phyloP scores from a whole-genome alignment of 1,140 invertebrate species.

The Pseudobourletiella spinata region DNA sequence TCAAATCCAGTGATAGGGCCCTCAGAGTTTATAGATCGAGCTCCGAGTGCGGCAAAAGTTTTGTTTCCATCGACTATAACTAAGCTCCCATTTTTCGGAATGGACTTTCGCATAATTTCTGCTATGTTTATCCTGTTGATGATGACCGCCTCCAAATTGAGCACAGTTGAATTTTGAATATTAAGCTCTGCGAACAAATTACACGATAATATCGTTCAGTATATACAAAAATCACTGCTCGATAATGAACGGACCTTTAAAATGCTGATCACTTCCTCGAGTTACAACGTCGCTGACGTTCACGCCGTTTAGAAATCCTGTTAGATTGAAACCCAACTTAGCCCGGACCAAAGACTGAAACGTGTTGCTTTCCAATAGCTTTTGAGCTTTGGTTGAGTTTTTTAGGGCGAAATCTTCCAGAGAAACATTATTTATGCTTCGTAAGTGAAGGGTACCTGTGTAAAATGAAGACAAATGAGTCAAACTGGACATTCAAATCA shows the following conservation, averaged over 20 bases:
- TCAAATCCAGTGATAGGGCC: too few relatives aligned
- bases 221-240: background rate
- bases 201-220: background rate
- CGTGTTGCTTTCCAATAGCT: background rate
- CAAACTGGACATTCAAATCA: background rate
- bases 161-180: background rate
- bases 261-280: constrained; percentile 6
- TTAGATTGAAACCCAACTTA: background rate
- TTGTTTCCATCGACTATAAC: too few relatives aligned
- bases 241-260: background rate
- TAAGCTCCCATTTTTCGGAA: too few relatives aligned
- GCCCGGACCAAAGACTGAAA: background rate
- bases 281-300: background rate
- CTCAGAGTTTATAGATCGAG: too few relatives aligned
- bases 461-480: background rate
- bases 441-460: background rate
- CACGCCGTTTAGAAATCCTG: background rate
- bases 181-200: background rate
- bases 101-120: too few relatives aligned
- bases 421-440: background rate
- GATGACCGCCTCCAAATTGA: background rate
- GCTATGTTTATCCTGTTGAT: background rate
- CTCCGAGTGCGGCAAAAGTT: too few relatives aligned
- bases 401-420: constrained; percentile 1
- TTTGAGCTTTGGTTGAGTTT: background rate